Evolutionary conservation across 2,113 vertebrate genomes (phyloP), one percentile per base, ranked within the genome.

Genomic region (Lichenostomus cassidix): DNA sequence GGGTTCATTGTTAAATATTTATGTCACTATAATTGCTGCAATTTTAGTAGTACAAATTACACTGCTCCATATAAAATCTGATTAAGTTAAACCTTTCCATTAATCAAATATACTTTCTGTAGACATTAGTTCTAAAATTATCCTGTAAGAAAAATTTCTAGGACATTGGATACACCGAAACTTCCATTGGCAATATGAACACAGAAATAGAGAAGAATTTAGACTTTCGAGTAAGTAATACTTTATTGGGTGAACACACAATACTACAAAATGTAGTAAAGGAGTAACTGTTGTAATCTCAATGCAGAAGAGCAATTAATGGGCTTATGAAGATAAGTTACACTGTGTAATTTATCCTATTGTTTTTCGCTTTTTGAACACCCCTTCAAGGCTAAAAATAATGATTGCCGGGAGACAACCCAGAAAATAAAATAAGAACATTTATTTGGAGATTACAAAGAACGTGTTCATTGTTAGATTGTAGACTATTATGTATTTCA

Each of bases 1-100:
- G n/a, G 67, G 71, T 80, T 92, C 83, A 90, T 49, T 95, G 33
- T 86, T 65, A 80, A 95, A 80, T 94, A 95, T 83, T 95, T 65
- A 83, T 65, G 37, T 87, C 80, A 91, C 39, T 81, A 39, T 62
- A 93, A 91, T 74, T 81, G 76, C 68, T 74, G 55, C 25, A 49
- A 69, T 86, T 94, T 83, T 70, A 86, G 58, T 81, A 80, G 31
- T 44, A 89, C 22, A 90, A 91, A 92, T 90, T 64, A 83, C 41
- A 74, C 28, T 73, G 28, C 42, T 83, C 83, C 81, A 86, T 83
- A 80, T 37, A 83, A 93, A 92, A 77, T 76, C 53, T 90, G 76
- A 83, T 83, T 10, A 90, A 68, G 15, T 80, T 69, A 83, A 86
- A 69, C 7, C 18, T 80, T 86, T 74, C 27, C 22, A 78, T 83